phyloP scores from a whole-genome alignment of 2,113 vertebrate species.

The Platysteira castanea region DNA sequence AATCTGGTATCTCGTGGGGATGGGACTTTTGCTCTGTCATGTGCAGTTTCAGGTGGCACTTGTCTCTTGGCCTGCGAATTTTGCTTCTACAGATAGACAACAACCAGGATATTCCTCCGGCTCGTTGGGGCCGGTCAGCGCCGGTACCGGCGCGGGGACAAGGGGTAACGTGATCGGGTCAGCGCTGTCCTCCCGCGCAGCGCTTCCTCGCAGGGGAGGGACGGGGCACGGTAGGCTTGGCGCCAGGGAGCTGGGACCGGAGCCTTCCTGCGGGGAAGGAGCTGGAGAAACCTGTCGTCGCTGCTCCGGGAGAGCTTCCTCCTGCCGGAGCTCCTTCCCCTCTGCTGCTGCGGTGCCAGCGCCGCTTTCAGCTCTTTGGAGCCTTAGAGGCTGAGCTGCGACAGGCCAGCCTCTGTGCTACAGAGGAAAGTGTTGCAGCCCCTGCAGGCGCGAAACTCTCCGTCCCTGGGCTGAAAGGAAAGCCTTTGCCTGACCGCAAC shows the following conservation, averaged over 20 bases:
- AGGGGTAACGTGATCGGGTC: background rate
- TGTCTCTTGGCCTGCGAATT: background rate
- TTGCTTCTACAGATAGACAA: background rate
- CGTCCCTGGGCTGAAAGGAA: background rate
- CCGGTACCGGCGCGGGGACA: background rate
- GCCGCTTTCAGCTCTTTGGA: background rate
- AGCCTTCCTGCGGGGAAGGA: background rate
- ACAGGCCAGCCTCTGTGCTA: background rate
- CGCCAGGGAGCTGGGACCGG: background rate
- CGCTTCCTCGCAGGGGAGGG: too few relatives aligned
- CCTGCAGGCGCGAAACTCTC: background rate
- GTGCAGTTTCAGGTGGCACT: background rate
- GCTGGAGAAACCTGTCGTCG: background rate
- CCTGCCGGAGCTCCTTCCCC: background rate
- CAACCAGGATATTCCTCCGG: rapidly evolving
- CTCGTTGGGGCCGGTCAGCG: rapidly evolving
- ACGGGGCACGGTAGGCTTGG: background rate
- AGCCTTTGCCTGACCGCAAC: background rate
- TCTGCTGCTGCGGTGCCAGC: background rate
- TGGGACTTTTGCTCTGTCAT: background rate
- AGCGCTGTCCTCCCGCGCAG: background rate
- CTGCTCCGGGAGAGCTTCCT: background rate
- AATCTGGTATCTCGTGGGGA: background rate
- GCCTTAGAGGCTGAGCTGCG: background rate
- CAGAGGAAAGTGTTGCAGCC: background rate